A percentile compares a stretch with the other conserved stretches of the same genome.
phyloP scores from a whole-genome alignment of 1,140 invertebrate genomes.

The Zaprionus inermis region DNA sequence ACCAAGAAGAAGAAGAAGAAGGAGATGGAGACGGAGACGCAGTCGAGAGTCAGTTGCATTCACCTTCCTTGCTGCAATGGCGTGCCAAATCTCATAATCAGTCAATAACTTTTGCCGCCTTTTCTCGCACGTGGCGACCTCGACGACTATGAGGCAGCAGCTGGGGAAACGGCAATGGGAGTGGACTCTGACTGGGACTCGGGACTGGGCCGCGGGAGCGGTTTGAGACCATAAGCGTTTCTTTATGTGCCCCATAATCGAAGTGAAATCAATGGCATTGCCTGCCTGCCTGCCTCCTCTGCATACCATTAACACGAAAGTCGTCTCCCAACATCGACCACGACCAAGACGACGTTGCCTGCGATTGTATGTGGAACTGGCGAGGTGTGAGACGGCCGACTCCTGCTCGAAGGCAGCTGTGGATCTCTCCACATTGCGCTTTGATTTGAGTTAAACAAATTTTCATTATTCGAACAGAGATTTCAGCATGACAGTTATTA shows the following conservation, averaged over 20 bases:
- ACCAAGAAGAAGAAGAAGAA: not conserved
- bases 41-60: slow-evolving; percentile 27
- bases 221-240: slow-evolving; percentile 70
- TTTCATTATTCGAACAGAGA: slow-evolving; percentile 75
- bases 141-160: slow-evolving; percentile 10
- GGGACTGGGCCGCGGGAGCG: not conserved
- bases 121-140: slow-evolving; percentile 68
- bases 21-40: slow-evolving; percentile 6
- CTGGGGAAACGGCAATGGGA: not conserved
- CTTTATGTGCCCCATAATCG: slow-evolving; percentile 77
- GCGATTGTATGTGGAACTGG: slow-evolving; percentile 60
- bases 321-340: slow-evolving; percentile 41
- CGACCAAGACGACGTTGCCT: not conserved
- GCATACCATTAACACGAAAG: slow-evolving; percentile 82
- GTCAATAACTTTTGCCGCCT: slow-evolving; percentile 82
- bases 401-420: not conserved
- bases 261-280: slow-evolving; percentile 82
- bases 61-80: slow-evolving; percentile 51
- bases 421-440: slow-evolving; percentile 26
- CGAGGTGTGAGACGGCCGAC: not conserved
- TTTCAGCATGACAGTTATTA: slow-evolving; percentile 83
- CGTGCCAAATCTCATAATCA: slow-evolving; percentile 83
- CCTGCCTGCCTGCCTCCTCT: slow-evolving; percentile 46
- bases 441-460: slow-evolving; percentile 81
- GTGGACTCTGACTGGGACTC: not conserved